Conservation (phyloP, 35 echinoderm and acorn worm species). For the Acanthaster planci region DNA sequence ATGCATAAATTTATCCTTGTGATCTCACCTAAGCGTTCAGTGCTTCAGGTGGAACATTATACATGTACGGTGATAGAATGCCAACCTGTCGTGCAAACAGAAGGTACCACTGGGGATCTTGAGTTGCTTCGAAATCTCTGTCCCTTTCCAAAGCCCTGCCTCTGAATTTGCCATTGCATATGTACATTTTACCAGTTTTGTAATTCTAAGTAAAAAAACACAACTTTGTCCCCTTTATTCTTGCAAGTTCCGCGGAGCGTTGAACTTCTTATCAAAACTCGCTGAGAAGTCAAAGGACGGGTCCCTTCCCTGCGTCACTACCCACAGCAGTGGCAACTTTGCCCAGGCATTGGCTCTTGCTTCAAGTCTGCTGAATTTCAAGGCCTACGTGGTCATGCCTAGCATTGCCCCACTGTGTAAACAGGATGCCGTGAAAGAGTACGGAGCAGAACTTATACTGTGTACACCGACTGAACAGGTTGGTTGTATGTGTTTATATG, state of each 20-base stretch:
- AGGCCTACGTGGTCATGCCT: slow-evolving; percentile 66
- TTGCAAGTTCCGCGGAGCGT: slow-evolving; percentile 70
- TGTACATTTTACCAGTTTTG: no score
- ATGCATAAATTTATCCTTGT: no score
- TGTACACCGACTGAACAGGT: slow-evolving; percentile 70
- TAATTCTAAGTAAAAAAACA: no score
- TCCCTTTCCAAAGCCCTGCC: no score
- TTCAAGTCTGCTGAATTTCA: slow-evolving; percentile 31
- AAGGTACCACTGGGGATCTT: no score
- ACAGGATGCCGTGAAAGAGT: slow-evolving; percentile 59
- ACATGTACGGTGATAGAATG: no score
- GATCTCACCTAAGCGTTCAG: no score
- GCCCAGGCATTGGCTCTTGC: slow-evolving; percentile 65
- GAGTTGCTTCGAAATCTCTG: no score
- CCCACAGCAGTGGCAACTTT: slow-evolving; percentile 73
- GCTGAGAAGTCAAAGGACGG: slow-evolving; percentile 30
- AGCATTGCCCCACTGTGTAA: slow-evolving; percentile 55
- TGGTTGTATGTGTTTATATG: no score
- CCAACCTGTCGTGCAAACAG: no score
- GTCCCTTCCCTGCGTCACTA: slow-evolving; percentile 24
- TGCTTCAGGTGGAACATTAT: no score
- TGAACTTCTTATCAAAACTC: slow-evolving; percentile 58
- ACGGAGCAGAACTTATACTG: slow-evolving; percentile 56
- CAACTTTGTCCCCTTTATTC: background rate
- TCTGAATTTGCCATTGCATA: no score